These are phyloP conservation scores for Gobio occitaniae DNA, from an alignment of 2,797 vertebrate species.

Conservation along the genomic window DNA sequence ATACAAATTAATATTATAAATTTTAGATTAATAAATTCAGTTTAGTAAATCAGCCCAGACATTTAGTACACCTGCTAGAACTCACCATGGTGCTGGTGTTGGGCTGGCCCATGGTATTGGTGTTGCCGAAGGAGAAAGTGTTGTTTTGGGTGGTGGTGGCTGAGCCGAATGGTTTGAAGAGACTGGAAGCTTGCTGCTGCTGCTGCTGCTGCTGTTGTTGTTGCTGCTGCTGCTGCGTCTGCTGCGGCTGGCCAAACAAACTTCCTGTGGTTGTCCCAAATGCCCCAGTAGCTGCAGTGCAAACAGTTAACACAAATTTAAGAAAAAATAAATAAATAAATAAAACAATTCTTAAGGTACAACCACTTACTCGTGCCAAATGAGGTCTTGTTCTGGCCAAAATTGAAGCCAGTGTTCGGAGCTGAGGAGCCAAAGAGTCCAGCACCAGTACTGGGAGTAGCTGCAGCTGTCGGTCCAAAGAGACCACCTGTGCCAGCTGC, in stretches of 20 bases:
- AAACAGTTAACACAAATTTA: neutral
- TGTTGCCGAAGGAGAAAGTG: constrained; percentile 89
- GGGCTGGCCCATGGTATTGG: constrained; percentile 87
- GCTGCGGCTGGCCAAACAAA: constrained; percentile 80
- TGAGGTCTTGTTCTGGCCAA: constrained; percentile 87
- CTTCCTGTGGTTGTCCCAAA: constrained; percentile 85
- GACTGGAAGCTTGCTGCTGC: constrained; percentile 71
- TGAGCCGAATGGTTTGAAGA: constrained; percentile 93
- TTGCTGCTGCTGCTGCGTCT: constrained; percentile 57
- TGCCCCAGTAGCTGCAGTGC: constrained; percentile 67
- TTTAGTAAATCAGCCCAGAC: neutral
- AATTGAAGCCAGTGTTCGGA: constrained; percentile 87
- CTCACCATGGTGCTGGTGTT: constrained; percentile 89
- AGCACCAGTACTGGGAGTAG: constrained; percentile 84
- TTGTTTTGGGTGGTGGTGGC: constrained; percentile 87
- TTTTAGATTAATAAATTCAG: neutral
- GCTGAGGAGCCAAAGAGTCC: constrained; percentile 90
- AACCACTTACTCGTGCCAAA: constrained; percentile 84
- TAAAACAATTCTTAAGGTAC: neutral
- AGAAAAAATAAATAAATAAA: neutral
- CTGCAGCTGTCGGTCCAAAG: constrained; percentile 82
- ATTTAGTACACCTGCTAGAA: neutral
- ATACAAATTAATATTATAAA: no score
- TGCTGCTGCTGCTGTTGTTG: constrained; percentile 13
- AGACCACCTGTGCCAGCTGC: constrained; percentile 79